Base-by-base conservation (phyloP, 1,140 invertebrate species). In the Alviniconcha marisindica region DNA sequence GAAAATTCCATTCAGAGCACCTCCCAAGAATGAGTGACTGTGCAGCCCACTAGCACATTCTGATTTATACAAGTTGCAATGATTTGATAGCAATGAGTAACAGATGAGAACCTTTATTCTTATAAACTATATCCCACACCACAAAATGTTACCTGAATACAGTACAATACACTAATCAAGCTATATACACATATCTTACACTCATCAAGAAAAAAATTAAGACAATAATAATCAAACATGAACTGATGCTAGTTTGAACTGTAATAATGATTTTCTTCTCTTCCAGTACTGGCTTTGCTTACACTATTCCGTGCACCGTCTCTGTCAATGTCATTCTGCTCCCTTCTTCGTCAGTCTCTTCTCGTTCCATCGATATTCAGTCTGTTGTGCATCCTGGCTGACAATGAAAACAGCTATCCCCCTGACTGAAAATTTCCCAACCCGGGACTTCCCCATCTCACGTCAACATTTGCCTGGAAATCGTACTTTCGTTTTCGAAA, bases 291-390 rank as follows among this genome's bases (percentile, higher is more conserved):
- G 28, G 7, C 10, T 33, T 10, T 24, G n/a, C 78, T 80, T 44
- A 80, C 78, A 80, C 78, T 44, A 66, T 69, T 28, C 78, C 78
- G 44, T 80, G 60, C 38, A 80, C 4, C 14, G 78, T 80, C 28
- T 80, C 33, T 42, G 40, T 80, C 42, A 80, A 33, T 18, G 40
- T 33, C 78, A 80, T 80, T 69, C 14, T 66, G 31, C 15, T 31
- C 28, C 15, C 42, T 76, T n/a, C 0, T 76, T 2, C 44, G 24
- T 40, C 44, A 12, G 42, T 76, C 42, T n/a, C 15, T 54, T 51
- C 24, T 44, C 44, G 7, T 18, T 48, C 44, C 44, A 48, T 48
- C 24, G 10, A 63, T n/a, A 24, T 63, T 14, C 60, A n/a, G 5
- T 31, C 10, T 12, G 5, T 63, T 63, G 60, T 63, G 21, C 21